Percentiles rank a stretch among this genome's conserved stretches.
These are phyloP conservation scores for Melanophora roralis DNA, from an alignment of 2,888 invertebrate species.

Conservation along the genomic window DNA sequence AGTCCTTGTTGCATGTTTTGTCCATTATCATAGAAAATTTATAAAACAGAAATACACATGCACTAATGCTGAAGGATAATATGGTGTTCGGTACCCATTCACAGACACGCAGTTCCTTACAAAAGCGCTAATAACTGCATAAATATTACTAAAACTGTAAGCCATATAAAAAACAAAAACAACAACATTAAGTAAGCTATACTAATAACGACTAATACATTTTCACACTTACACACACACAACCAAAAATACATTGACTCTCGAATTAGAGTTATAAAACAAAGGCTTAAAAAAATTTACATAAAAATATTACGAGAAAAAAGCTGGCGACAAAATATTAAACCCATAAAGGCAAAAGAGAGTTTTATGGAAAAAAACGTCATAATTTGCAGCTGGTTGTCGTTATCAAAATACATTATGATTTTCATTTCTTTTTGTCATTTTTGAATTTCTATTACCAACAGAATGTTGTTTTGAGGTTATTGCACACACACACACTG, in stretches of 20 bases:
- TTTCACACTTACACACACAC: not conserved
- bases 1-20: constrained; percentile 29
- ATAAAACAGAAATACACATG: constrained; percentile 37
- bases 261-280: constrained; percentile 39
- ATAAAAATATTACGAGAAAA: constrained; percentile 37
- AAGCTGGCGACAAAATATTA: not conserved
- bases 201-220: not conserved
- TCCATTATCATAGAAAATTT: constrained; percentile 47
- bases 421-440: constrained; percentile 36
- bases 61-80: not conserved
- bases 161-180: constrained; percentile 16
- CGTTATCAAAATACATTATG: constrained; percentile 55
- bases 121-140: constrained; percentile 53
- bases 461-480: not conserved
- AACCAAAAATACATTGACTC: not conserved
- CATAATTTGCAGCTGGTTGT: constrained; percentile 59
- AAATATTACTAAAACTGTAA: constrained; percentile 43
- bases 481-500: constrained; percentile 4
- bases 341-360: not conserved
- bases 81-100: not conserved
- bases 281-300: constrained; percentile 53
- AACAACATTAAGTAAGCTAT: not conserved
- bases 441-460: constrained; percentile 28
- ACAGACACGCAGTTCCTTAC: constrained; percentile 13
- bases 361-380: constrained; percentile 10